Evolutionary conservation across 37 sponge, comb jelly and placozoan species (phyloP).

Genomic region (Aphrocallistes beatrix): DNA sequence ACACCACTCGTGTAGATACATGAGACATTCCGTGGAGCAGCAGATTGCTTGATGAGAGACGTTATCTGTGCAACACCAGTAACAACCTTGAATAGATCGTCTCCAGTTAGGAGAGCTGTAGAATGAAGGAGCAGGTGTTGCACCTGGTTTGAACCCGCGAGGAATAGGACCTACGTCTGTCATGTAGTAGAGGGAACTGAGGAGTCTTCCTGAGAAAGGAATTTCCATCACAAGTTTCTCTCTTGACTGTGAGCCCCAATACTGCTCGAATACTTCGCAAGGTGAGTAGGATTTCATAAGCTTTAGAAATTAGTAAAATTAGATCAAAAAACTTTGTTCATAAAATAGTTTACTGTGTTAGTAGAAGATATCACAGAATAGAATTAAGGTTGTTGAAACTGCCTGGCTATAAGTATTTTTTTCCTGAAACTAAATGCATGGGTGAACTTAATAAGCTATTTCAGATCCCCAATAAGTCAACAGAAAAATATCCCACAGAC

Average conservation of each 20-base stretch:
- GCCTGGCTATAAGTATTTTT: too few species aligned
- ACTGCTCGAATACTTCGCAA: too few species aligned
- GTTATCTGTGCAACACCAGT: neutral
- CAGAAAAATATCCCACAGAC: too few species aligned
- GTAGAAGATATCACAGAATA: too few species aligned
- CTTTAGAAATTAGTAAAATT: too few species aligned
- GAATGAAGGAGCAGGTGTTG: neutral
- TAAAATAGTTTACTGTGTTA: too few species aligned
- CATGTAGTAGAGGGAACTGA: neutral
- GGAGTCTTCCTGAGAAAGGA: neutral
- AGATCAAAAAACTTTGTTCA: too few species aligned
- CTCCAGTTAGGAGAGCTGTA: neutral
- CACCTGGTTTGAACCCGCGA: neutral
- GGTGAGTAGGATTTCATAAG: too few species aligned
- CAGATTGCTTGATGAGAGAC: neutral
- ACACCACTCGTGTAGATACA: neutral
- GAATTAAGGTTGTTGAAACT: too few species aligned
- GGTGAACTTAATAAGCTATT: too few species aligned
- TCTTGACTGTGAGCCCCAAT: neutral
- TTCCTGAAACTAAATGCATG: too few species aligned
- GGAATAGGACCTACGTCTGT: slow-evolving; percentile 5
- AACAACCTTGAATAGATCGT: neutral
- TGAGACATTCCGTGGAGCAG: neutral
- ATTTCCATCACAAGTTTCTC: neutral
- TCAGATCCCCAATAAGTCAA: too few species aligned